Evolutionary conservation across 2,113 vertebrate species (phyloP).

Genomic region (Ceyx melanurus): DNA sequence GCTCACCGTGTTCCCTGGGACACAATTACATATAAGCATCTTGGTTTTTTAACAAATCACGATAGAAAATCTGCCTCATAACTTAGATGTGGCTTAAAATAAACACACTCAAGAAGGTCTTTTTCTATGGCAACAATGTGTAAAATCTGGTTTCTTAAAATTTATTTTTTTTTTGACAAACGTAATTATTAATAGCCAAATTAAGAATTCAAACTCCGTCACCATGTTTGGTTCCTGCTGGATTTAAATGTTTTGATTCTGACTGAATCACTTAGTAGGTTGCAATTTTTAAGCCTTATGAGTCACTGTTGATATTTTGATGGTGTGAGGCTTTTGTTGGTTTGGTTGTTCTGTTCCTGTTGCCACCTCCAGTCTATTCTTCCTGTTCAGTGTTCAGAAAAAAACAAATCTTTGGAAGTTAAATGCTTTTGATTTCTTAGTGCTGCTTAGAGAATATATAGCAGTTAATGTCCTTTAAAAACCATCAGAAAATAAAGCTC

Average conservation of each 20-base stretch:
- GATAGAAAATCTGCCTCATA: neutral
- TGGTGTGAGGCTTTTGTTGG: neutral
- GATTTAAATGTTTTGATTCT: neutral
- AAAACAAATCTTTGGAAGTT: neutral
- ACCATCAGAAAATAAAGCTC: neutral
- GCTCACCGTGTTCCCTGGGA: neutral
- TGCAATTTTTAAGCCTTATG: neutral
- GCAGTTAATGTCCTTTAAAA: neutral
- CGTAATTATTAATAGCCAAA: neutral
- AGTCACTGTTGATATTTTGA: conserved; percentile 31
- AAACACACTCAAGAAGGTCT: neutral
- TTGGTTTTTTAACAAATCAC: neutral
- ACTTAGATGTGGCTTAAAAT: neutral
- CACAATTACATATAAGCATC: neutral
- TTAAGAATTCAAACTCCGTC: neutral
- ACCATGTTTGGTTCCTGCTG: neutral
- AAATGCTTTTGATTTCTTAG: neutral
- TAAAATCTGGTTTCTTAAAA: neutral
- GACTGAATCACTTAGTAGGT: neutral
- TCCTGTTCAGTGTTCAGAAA: neutral
- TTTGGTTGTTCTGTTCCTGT: neutral
- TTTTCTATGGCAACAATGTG: neutral
- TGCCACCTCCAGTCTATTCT: neutral
- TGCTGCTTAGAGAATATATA: neutral
- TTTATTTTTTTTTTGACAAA: neutral